Percentiles rank a stretch among this genome's conserved stretches.
These are phyloP conservation scores for Alviniconcha marisindica DNA, from an alignment of 1,140 invertebrate genomes.

Conservation along the genomic window DNA sequence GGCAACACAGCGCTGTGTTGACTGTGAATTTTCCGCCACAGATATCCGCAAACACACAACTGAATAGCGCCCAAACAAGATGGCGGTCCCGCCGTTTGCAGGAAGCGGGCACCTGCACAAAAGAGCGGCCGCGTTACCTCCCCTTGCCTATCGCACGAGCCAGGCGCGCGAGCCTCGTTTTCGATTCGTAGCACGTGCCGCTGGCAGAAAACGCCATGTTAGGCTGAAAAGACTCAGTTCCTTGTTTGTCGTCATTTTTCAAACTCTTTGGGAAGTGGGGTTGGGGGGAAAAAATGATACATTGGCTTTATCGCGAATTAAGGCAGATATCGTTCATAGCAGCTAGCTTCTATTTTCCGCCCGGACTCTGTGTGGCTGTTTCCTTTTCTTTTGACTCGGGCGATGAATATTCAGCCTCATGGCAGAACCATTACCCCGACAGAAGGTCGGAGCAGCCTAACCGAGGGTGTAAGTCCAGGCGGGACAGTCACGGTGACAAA, in stretches of 20 bases:
- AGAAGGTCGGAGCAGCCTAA: conserved; percentile 19
- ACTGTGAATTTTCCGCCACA: conserved; percentile 35
- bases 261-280: not conserved
- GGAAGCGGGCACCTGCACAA: conserved; percentile 39
- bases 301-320: conserved; percentile 25
- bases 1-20: conserved; percentile 20
- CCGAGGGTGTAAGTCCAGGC: not conserved
- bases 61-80: conserved; percentile 40
- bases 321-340: conserved; percentile 30
- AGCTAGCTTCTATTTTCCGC: not conserved
- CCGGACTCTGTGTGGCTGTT: not conserved
- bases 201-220: conserved; percentile 23
- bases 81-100: conserved; percentile 18
- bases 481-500: no score
- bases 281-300: conserved; percentile 27
- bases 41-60: conserved; percentile 35
- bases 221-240: conserved; percentile 31
- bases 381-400: not conserved
- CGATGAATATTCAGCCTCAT: conserved; percentile 35
- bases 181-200: conserved; percentile 36
- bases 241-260: conserved; percentile 26
- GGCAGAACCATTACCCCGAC: not conserved
- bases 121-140: conserved; percentile 27
- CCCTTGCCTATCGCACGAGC: conserved; percentile 28
- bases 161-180: conserved; percentile 33